phyloP scores from a whole-genome alignment of 2,113 vertebrate genomes.

The Heteronetta atricapilla region DNA sequence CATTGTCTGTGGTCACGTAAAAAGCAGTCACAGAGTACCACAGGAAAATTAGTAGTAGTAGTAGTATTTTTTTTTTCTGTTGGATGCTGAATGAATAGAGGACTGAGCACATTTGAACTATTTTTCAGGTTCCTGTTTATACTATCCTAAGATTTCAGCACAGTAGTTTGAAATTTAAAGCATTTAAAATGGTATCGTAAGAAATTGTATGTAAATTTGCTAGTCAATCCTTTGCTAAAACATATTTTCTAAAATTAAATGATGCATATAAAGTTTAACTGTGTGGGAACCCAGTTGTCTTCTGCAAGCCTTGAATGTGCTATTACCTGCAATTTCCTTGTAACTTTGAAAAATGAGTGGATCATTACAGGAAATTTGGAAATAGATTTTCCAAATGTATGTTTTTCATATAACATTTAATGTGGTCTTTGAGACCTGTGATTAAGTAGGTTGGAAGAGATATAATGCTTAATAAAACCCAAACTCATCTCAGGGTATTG shows the following conservation, averaged over 20 bases:
- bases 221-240: conserved; percentile 4
- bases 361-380: background rate
- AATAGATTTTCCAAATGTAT: background rate
- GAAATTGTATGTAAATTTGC: conserved; percentile 15
- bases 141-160: background rate
- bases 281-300: background rate
- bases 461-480: background rate
- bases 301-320: background rate
- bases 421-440: background rate
- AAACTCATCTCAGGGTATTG: background rate
- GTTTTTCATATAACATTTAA: background rate
- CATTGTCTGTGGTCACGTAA: background rate
- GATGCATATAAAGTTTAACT: background rate
- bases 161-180: background rate
- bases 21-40: background rate
- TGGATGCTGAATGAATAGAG: background rate
- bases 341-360: background rate
- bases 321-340: background rate
- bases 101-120: background rate
- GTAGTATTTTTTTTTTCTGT: background rate
- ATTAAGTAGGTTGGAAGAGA: background rate
- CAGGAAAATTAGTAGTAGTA: background rate
- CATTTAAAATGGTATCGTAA: background rate
- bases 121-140: background rate
- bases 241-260: background rate